A percentile compares a stretch with the other conserved stretches of the same genome.
These are phyloP conservation scores for Lithophane ornitopus DNA, from an alignment of 2,888 invertebrate species.

Conservation along the genomic window DNA sequence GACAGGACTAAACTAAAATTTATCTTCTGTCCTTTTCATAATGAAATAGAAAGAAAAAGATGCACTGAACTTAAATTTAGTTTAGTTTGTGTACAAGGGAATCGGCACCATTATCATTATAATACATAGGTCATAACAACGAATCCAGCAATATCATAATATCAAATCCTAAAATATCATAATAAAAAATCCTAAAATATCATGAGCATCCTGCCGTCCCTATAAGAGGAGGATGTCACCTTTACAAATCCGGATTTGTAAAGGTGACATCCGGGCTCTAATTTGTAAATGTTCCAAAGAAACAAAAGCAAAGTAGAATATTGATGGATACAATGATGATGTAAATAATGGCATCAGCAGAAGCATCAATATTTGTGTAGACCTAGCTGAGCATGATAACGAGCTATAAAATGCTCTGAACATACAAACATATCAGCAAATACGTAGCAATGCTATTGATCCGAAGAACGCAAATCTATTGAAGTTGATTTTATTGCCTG, in stretches of 20 bases:
- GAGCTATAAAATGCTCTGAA: slow-evolving; percentile 1
- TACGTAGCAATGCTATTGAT: slow-evolving; percentile 7
- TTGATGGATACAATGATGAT: not conserved
- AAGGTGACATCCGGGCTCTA: too few species aligned
- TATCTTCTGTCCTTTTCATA: too few species aligned
- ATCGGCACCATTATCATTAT: too few species aligned
- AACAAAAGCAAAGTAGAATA: not conserved
- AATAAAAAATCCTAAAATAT: not conserved
- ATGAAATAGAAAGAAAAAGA: too few species aligned
- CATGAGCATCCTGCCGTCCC: too few species aligned
- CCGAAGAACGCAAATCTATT: slow-evolving; percentile 19
- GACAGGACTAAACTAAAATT: too few species aligned
- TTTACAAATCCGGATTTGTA: not conserved
- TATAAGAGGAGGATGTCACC: too few species aligned
- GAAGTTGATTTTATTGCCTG: slow-evolving; percentile 17
- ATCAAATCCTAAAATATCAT: not conserved
- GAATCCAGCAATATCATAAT: not conserved
- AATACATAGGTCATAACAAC: not conserved
- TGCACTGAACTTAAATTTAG: too few species aligned
- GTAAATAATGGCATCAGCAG: not conserved
- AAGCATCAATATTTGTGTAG: not conserved
- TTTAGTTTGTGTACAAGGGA: too few species aligned
- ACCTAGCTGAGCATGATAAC: not conserved
- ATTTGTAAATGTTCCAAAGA: not conserved
- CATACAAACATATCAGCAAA: not conserved